A percentile compares a stretch with the other conserved stretches of the same genome.
phyloP scores from a whole-genome alignment of 2,113 vertebrate genomes.

The Columba livia region DNA sequence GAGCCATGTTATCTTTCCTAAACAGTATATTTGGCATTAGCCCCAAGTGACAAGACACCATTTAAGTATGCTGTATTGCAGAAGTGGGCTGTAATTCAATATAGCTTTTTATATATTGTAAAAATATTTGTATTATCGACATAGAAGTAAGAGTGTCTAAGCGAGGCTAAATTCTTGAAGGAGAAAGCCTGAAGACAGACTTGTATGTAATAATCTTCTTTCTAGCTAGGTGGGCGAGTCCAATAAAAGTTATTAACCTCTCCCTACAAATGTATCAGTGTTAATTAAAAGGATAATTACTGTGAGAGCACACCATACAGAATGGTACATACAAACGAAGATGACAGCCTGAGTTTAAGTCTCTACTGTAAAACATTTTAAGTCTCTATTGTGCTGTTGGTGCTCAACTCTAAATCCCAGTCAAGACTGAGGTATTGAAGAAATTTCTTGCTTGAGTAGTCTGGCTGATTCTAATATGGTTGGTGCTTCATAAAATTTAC shows the following conservation, averaged over 20 bases:
- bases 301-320: neutral
- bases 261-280: neutral
- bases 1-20: neutral
- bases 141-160: neutral
- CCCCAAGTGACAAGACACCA: neutral
- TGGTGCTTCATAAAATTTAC: neutral
- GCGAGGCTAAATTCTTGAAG: neutral
- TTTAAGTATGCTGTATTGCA: neutral
- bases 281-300: neutral
- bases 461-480: neutral
- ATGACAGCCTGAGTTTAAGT: neutral
- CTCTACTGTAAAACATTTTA: neutral
- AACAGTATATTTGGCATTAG: neutral
- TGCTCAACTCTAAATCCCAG: neutral
- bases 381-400: neutral
- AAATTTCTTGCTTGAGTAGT: neutral
- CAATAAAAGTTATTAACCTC: neutral
- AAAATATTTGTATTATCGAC: neutral
- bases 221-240: neutral
- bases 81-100: neutral
- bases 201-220: neutral
- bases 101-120: neutral
- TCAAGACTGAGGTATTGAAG: neutral
- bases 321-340: neutral
- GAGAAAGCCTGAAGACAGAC: neutral